These are phyloP conservation scores for Griposia aprilina DNA, from an alignment of 2,888 invertebrate genomes.

Conservation along the genomic window DNA sequence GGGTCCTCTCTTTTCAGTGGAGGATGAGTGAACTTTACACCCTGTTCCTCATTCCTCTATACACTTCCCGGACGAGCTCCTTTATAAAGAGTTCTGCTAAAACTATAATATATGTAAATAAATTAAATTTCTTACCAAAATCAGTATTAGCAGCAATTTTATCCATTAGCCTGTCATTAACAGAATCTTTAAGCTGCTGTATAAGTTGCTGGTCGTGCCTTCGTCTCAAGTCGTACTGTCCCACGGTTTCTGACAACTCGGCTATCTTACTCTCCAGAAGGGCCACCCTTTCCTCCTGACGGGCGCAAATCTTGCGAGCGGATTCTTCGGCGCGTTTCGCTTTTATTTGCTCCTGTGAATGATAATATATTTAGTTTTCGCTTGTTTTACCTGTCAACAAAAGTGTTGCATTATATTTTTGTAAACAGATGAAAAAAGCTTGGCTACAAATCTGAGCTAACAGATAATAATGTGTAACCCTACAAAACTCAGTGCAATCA, in stretches of 20 bases:
- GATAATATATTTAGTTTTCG: constrained; percentile 71
- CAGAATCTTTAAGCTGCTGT: constrained; percentile 91
- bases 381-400: background rate
- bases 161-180: constrained; percentile 80
- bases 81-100: no score
- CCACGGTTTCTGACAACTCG: constrained; percentile 94
- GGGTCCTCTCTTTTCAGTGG: no score
- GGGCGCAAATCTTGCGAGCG: constrained; percentile 92
- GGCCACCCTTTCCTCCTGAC: constrained; percentile 94
- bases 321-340: constrained; percentile 93
- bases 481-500: background rate
- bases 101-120: no score
- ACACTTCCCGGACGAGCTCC: no score
- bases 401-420: background rate
- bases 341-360: constrained; percentile 92
- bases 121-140: constrained; percentile 60
- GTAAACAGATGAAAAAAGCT: no score
- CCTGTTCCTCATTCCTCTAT: no score
- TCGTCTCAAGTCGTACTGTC: constrained; percentile 93
- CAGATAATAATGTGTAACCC: background rate
- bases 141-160: constrained; percentile 70
- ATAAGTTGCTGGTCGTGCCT: constrained; percentile 94
- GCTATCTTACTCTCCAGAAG: constrained; percentile 94
- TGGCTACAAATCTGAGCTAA: background rate
- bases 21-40: no score